Evolutionary conservation across 2,888 invertebrate genomes (phyloP).

Genomic region (Meandrusa payeni): DNA sequence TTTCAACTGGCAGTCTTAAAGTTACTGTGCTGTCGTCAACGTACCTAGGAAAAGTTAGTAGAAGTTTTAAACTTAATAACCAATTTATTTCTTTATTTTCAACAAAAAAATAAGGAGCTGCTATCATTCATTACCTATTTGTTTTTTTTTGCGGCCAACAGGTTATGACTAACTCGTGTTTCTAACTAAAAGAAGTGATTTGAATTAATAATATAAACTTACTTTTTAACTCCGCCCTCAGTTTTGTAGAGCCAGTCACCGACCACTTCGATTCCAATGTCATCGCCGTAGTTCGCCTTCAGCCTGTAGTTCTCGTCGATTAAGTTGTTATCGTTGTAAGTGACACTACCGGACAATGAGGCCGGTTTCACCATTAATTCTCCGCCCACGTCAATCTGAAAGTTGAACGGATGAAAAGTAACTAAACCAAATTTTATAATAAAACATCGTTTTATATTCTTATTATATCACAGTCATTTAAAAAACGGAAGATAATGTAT

Average conservation of each 20-base stretch:
- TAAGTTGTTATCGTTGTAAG: slow-evolving; percentile 42
- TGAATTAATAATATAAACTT: slow-evolving; percentile 32
- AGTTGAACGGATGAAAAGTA: too few relatives aligned
- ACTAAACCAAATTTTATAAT: too few relatives aligned
- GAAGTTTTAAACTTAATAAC: too few relatives aligned
- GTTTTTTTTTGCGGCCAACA: too few relatives aligned
- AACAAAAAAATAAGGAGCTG: too few relatives aligned
- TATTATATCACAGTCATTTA: too few relatives aligned
- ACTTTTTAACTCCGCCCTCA: slow-evolving; percentile 61
- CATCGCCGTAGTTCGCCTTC: slow-evolving; percentile 69
- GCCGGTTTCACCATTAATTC: slow-evolving; percentile 55
- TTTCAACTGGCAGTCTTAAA: slow-evolving; percentile 78
- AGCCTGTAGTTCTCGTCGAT: slow-evolving; percentile 58
- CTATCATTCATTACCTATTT: too few relatives aligned
- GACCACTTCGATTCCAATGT: slow-evolving; percentile 52
- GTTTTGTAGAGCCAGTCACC: slow-evolving; percentile 59
- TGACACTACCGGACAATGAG: slow-evolving; percentile 39
- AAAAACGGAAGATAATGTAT: too few relatives aligned
- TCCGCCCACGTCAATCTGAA: slow-evolving; percentile 57
- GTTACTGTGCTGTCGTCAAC: slow-evolving; percentile 68
- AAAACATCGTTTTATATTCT: too few relatives aligned
- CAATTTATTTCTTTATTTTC: too few relatives aligned
- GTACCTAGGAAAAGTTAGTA: slow-evolving; percentile 56
- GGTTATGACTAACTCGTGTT: too few relatives aligned
- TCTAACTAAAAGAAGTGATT: too few relatives aligned